A percentile compares a stretch with the other conserved stretches of the same genome.
These are phyloP conservation scores for Craseonycteris thonglongyai DNA, from an alignment of 2,113 vertebrate genomes.

Conservation along the genomic window DNA sequence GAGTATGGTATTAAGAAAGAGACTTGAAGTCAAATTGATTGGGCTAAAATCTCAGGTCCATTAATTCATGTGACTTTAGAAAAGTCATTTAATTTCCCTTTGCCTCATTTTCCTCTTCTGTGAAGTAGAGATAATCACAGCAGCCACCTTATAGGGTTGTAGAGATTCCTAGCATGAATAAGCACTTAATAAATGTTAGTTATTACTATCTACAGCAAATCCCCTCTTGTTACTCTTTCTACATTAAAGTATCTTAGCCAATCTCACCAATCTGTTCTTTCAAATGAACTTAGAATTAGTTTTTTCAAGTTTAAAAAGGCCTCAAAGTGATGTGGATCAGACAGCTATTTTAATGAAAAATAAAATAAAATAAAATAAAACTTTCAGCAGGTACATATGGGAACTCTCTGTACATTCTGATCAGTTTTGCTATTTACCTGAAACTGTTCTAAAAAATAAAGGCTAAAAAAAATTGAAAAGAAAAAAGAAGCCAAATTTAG, in stretches of 20 bases:
- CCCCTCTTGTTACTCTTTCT: neutral
- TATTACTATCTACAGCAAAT: neutral
- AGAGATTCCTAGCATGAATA: neutral
- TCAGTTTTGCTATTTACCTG: neutral
- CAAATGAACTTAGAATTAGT: neutral
- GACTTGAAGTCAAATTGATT: neutral
- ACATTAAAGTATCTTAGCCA: neutral
- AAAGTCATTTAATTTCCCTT: neutral
- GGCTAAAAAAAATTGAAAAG: neutral
- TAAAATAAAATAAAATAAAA: too few relatives aligned
- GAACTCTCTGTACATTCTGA: neutral
- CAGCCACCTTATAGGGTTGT: neutral
- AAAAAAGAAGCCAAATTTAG: neutral
- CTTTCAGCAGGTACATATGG: neutral
- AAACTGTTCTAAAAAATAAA: neutral
- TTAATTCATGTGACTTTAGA: neutral
- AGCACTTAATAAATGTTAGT: neutral
- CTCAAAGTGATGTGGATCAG: neutral
- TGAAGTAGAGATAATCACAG: too few relatives aligned
- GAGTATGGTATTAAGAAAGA: neutral
- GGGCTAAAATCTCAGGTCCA: neutral
- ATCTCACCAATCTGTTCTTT: neutral
- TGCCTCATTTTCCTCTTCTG: too few relatives aligned
- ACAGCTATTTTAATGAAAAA: neutral
- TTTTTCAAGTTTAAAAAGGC: neutral